Base-by-base conservation (phyloP, 2,113 vertebrate species). In the Campylomormyrus numenius region DNA sequence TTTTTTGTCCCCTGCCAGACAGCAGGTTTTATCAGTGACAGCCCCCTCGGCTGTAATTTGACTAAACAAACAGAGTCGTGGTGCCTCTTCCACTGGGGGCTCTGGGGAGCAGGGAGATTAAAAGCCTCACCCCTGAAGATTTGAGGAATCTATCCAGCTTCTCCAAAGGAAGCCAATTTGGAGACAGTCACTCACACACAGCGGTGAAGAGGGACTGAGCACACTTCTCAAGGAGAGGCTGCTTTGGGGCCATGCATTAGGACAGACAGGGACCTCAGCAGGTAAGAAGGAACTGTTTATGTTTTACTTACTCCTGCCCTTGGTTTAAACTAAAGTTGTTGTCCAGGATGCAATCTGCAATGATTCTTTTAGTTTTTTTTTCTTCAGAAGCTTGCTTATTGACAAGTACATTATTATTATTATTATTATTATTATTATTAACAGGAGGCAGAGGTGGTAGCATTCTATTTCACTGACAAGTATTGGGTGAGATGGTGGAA, bases 51-150 rank as follows among this genome's bases (percentile, higher is more conserved):
- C 80, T 52, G 80, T 53, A 35, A 90, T 89, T 87, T 90, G 88
- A 86, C 77, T 90, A 90, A 89, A 90, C 35, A 90, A 90, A 90
- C 90, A 90, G 56, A 50, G 58, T 35, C 3, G 52, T 4, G 42
- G 53, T 48, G 70, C 90, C n/a, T 89, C 74, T 70, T 89, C n/a
- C 50, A 56, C n/a, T 24, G 24, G 45, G 27, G 88, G 46, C 74
- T 50, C 52, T 49, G 19, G 77, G 42, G 88, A 66, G n/a, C 21
- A 58, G 89, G 35, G n/a, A 86, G 53, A 85, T 89, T 86, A 70
- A 70, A 66, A 70, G 19, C 24, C n/a, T 84, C 90, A 85, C 84
- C 87, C 87, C 90, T 85, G 70, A 27, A 88, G 88, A 86, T 84
- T 89, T 89, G 53, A 89, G 88, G 88, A 89, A 90, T 90, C 90